These are phyloP conservation scores for Hypomesus transpacificus DNA, from an alignment of 2,113 vertebrate species.

Conservation along the genomic window DNA sequence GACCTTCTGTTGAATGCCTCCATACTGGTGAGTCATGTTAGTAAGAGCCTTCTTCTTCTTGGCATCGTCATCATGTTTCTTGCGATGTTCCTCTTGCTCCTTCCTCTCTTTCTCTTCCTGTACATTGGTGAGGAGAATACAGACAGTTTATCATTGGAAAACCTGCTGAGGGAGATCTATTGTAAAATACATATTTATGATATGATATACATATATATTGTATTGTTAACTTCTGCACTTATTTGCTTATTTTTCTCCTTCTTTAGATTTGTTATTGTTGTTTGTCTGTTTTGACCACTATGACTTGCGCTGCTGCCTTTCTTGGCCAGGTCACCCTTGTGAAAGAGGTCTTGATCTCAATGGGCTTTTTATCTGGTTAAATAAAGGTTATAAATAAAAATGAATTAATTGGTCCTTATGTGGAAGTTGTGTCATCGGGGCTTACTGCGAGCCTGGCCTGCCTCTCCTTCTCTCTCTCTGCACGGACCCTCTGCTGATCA, in stretches of 20 bases:
- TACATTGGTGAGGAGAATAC: slow-evolving; percentile 3
- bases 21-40: slow-evolving; percentile 72
- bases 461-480: slow-evolving; percentile 75
- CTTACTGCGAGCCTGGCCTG: slow-evolving; percentile 71
- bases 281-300: too few species aligned
- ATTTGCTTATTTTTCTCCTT: too few species aligned
- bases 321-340: too few species aligned
- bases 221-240: too few species aligned
- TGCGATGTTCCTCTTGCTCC: slow-evolving; percentile 75
- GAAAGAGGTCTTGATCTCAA: too few species aligned
- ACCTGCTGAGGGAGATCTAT: too few species aligned
- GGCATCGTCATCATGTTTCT: slow-evolving; percentile 70
- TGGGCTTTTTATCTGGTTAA: too few species aligned
- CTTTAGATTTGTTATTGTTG: too few species aligned
- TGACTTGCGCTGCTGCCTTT: too few species aligned
- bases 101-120: slow-evolving; percentile 78
- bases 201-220: too few species aligned
- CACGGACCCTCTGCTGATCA: slow-evolving; percentile 72
- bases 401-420: not conserved
- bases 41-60: slow-evolving; percentile 81
- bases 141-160: not conserved
- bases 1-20: slow-evolving; percentile 68
- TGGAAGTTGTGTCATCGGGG: not conserved
- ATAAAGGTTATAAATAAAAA: too few species aligned
- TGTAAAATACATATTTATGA: too few species aligned